phyloP scores from a whole-genome alignment of 2,888 invertebrate genomes.

The Napeogenes sylphis region DNA sequence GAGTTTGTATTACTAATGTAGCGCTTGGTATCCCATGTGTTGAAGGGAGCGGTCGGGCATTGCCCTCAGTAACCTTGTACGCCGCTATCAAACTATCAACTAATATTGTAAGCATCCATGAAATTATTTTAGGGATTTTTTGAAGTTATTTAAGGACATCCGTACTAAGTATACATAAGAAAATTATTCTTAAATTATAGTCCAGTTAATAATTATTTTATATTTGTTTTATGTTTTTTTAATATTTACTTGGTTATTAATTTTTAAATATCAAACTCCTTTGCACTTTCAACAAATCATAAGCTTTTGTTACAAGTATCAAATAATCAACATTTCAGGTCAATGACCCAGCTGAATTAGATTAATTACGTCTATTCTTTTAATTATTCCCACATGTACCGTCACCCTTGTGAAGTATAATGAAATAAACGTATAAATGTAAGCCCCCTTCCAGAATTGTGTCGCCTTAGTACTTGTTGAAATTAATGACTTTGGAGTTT shows the following conservation, averaged over 20 bases:
- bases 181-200: too few relatives aligned
- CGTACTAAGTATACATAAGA: too few relatives aligned
- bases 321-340: conserved; percentile 20
- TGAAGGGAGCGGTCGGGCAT: conserved; percentile 42
- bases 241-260: too few relatives aligned
- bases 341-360: conserved; percentile 18
- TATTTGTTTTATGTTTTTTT: neutral
- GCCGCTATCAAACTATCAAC: conserved; percentile 34
- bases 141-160: too few relatives aligned
- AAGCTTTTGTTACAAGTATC: conserved; percentile 3
- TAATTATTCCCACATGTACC: conserved; percentile 31
- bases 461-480: conserved; percentile 2
- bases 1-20: conserved; percentile 29
- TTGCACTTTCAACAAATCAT: too few relatives aligned
- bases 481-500: neutral
- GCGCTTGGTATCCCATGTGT: conserved; percentile 40
- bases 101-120: conserved; percentile 23
- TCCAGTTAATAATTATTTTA: neutral
- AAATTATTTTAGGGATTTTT: conserved; percentile 8
- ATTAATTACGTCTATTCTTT: conserved; percentile 29
- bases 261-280: neutral
- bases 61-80: conserved; percentile 60
- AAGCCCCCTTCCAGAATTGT: conserved; percentile 13
- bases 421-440: conserved; percentile 22
- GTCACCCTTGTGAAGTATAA: conserved; percentile 23